These are phyloP conservation scores for Platycheirus albimanus DNA, from an alignment of 2,888 invertebrate genomes.

Conservation along the genomic window DNA sequence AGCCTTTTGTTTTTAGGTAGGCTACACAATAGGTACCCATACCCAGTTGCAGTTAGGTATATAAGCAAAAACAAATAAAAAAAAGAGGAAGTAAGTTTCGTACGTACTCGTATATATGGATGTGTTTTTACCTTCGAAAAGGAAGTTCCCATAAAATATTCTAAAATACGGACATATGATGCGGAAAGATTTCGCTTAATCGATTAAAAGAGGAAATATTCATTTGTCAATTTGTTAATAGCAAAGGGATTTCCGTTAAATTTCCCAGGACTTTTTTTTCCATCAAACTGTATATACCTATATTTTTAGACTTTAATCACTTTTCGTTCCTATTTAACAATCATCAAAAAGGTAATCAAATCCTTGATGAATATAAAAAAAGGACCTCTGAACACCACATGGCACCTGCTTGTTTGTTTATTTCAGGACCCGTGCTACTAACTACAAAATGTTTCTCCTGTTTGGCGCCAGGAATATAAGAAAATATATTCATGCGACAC, in stretches of 20 bases:
- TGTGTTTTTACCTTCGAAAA: no score
- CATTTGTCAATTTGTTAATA: slow-evolving; percentile 72
- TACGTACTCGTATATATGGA: no score
- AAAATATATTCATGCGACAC: slow-evolving; percentile 65
- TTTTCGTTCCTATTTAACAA: slow-evolving; percentile 41
- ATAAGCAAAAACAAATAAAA: slow-evolving; percentile 38
- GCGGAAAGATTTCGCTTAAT: slow-evolving; percentile 36
- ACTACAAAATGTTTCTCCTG: slow-evolving; percentile 10
- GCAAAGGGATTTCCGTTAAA: slow-evolving; percentile 67
- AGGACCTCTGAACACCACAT: slow-evolving; percentile 63
- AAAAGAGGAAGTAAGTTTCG: slow-evolving; percentile 28
- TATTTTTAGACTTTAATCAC: slow-evolving; percentile 38
- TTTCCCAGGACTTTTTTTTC: slow-evolving; percentile 45
- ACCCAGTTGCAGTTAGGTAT: slow-evolving; percentile 42
- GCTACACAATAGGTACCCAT: background rate
- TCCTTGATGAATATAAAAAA: slow-evolving; percentile 30
- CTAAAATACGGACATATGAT: slow-evolving; percentile 59
- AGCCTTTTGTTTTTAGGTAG: slow-evolving; percentile 69
- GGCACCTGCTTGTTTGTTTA: slow-evolving; percentile 66
- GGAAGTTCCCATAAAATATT: slow-evolving; percentile 60
- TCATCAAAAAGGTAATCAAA: slow-evolving; percentile 60
- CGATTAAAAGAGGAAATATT: slow-evolving; percentile 49
- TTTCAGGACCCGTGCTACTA: slow-evolving; percentile 48
- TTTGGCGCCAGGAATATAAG: slow-evolving; percentile 62
- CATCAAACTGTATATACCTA: background rate